phyloP scores from a whole-genome alignment of 2,888 invertebrate species.

The Cancer borealis region DNA sequence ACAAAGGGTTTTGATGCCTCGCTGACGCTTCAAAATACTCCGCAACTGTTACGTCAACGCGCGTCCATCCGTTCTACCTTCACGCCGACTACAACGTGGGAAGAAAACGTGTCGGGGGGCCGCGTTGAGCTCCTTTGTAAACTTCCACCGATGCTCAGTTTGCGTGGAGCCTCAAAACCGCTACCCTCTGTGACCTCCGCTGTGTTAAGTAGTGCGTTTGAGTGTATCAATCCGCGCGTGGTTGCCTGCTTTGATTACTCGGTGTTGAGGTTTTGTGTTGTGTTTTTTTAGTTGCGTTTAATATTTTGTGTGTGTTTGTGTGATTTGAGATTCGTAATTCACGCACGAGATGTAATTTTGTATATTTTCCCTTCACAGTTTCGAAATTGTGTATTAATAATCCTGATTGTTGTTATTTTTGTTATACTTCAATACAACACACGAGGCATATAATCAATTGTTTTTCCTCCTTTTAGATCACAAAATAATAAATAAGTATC shows the following conservation, averaged over 20 bases:
- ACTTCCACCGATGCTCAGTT: background rate
- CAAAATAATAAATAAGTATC: background rate
- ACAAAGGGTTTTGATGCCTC: slow-evolving; percentile 29
- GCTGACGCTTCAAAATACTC: background rate
- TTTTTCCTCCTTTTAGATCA: background rate
- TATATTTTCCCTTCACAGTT: background rate
- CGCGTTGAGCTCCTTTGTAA: background rate
- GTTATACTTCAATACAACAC: too few species aligned
- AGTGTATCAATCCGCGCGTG: background rate
- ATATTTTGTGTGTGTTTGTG: background rate
- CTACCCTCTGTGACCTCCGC: background rate
- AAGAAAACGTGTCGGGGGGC: slow-evolving; percentile 4
- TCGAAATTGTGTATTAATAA: background rate
- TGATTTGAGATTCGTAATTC: background rate
- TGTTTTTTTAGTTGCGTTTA: background rate
- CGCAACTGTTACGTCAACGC: slow-evolving; percentile 23
- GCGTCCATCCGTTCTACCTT: background rate
- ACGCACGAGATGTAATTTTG: too few species aligned
- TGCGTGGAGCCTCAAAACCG: background rate
- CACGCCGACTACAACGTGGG: slow-evolving; percentile 37
- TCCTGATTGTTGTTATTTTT: background rate
- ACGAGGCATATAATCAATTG: too few species aligned
- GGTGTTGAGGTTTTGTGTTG: background rate
- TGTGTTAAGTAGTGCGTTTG: background rate
- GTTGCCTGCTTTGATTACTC: background rate